phyloP scores from a whole-genome alignment of 2,797 vertebrate genomes.

The Loris lydekkerianus region DNA sequence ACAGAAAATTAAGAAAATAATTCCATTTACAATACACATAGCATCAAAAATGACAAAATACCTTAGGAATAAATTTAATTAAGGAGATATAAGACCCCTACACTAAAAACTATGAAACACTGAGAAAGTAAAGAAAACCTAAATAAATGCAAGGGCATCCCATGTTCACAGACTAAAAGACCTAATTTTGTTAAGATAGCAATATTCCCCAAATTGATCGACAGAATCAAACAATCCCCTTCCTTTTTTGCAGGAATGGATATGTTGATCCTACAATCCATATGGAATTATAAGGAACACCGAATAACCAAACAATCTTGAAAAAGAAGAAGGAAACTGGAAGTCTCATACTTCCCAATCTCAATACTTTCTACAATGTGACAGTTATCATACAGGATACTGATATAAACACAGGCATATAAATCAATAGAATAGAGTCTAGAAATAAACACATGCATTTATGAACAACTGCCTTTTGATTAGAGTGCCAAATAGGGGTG shows the following conservation, averaged over 20 bases:
- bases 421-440: neutral
- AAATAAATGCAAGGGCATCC: neutral
- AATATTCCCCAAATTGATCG: neutral
- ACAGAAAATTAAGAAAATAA: neutral
- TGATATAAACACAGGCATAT: neutral
- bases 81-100: neutral
- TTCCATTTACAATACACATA: neutral
- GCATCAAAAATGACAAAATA: conserved; percentile 30
- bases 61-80: neutral
- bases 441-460: neutral
- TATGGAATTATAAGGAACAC: neutral
- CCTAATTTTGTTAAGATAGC: neutral
- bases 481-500: neutral
- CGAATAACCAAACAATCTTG: neutral
- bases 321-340: neutral
- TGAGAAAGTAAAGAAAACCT: neutral
- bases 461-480: neutral
- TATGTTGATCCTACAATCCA: neutral
- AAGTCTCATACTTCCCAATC: neutral
- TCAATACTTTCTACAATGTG: neutral
- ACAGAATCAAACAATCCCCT: neutral
- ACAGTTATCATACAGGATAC: neutral
- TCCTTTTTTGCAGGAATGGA: neutral
- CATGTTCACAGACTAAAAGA: neutral
- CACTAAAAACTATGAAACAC: neutral